These are phyloP conservation scores for Lacanobia oleracea DNA, from an alignment of 2,888 invertebrate species.

Conservation along the genomic window DNA sequence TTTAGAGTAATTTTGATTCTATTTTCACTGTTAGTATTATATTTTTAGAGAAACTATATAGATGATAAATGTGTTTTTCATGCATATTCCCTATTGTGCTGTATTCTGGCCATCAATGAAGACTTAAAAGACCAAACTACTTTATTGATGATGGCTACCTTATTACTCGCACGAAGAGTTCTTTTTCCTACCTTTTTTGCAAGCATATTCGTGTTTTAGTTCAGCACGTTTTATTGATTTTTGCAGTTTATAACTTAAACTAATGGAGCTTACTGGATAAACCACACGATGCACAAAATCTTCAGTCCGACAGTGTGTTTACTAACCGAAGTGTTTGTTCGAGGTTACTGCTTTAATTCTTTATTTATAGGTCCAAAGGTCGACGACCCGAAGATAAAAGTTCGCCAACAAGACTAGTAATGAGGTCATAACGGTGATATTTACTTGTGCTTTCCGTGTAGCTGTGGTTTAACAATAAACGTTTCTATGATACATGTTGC, in stretches of 20 bases:
- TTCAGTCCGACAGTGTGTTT: conserved; percentile 12
- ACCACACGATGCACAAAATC: conserved; percentile 3
- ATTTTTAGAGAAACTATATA: too few relatives aligned
- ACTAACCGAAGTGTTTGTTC: conserved; percentile 29
- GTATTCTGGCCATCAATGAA: not conserved
- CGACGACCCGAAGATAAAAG: conserved; percentile 45
- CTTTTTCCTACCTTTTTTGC: not conserved
- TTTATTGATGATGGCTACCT: too few relatives aligned
- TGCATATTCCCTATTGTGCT: too few relatives aligned
- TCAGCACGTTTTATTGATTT: conserved; percentile 1
- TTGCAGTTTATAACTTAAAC: not conserved
- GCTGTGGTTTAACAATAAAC: conserved; percentile 47
- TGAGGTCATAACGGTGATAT: conserved; percentile 35
- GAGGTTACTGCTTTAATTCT: conserved; percentile 39
- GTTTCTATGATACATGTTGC: conserved; percentile 19
- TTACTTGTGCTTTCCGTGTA: conserved; percentile 34
- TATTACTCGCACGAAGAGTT: not conserved
- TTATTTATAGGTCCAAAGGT: conserved; percentile 48
- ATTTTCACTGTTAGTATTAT: too few relatives aligned
- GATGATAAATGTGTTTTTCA: too few relatives aligned
- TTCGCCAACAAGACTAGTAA: conserved; percentile 20
- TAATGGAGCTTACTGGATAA: not conserved
- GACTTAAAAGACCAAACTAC: not conserved
- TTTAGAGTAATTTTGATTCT: too few relatives aligned
- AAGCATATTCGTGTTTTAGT: not conserved